Evolutionary conservation across 2,797 vertebrate genomes (phyloP).

Genomic region (Furcifer pardalis): DNA sequence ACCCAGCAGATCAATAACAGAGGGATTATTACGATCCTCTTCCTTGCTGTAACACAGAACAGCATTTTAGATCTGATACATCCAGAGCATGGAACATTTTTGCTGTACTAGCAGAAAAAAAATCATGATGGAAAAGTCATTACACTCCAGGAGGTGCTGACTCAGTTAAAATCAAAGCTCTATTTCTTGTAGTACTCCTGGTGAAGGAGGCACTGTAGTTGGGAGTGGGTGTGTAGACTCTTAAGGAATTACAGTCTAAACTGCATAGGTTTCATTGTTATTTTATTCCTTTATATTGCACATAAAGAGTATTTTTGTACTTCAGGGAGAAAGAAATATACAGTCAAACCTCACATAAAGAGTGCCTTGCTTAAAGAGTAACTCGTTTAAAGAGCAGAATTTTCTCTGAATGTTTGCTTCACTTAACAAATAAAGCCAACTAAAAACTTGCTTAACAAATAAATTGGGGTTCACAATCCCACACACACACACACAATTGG

Average conservation of each 20-base stretch:
- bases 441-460: too few relatives aligned
- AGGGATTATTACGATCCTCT: background rate
- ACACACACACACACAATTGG: too few relatives aligned
- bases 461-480: too few relatives aligned
- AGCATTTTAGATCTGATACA: background rate
- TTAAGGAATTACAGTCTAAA: background rate
- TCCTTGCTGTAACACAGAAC: background rate
- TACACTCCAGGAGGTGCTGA: constrained; percentile 10
- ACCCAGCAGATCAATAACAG: background rate
- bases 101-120: constrained; percentile 12
- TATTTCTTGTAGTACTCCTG: background rate
- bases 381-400: too few relatives aligned
- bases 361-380: too few relatives aligned
- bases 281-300: background rate
- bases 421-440: too few relatives aligned
- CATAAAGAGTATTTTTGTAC: background rate
- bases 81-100: background rate
- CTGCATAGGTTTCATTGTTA: background rate
- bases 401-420: too few relatives aligned
- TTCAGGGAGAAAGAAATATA: background rate
- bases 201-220: accelerated
- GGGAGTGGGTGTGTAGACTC: background rate
- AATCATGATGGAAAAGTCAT: background rate
- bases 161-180: background rate
- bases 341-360: too few relatives aligned